Conservation (phyloP, 2,888 invertebrate species). For the Pachycephus smyrnensis region DNA sequence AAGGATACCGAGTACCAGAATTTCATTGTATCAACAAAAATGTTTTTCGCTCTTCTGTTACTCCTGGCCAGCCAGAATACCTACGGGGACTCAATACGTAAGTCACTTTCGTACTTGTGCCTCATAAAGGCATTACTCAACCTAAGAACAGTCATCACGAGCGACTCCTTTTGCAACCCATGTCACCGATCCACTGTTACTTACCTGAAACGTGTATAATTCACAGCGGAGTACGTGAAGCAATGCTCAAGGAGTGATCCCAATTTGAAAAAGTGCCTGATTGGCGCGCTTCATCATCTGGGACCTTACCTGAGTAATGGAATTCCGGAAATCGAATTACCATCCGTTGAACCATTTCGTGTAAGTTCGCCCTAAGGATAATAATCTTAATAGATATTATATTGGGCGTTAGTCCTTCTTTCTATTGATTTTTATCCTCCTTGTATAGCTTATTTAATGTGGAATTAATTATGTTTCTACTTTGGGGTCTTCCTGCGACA, state of each 20-base stretch:
- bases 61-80: background rate
- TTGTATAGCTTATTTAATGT: constrained; percentile 14
- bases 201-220: background rate
- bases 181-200: background rate
- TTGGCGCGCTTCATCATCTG: constrained; percentile 65
- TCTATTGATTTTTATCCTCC: background rate
- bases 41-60: background rate
- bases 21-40: background rate
- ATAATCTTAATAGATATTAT: background rate
- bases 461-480: constrained; percentile 25
- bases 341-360: constrained; percentile 69
- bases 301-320: constrained; percentile 66
- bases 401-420: background rate
- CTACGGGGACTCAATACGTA: background rate
- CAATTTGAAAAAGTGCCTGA: constrained; percentile 63
- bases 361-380: constrained; percentile 42
- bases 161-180: background rate
- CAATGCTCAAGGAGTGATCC: constrained; percentile 73
- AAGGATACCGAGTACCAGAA: background rate
- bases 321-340: constrained; percentile 71
- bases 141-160: background rate
- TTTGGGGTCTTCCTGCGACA: constrained; percentile 38
- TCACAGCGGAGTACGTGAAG: constrained; percentile 71
- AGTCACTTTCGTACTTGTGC: background rate
- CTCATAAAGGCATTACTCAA: background rate